A percentile compares a stretch with the other conserved stretches of the same genome.
phyloP scores from a whole-genome alignment of 2,888 invertebrate species.

The Minunthozetes semirufus region DNA sequence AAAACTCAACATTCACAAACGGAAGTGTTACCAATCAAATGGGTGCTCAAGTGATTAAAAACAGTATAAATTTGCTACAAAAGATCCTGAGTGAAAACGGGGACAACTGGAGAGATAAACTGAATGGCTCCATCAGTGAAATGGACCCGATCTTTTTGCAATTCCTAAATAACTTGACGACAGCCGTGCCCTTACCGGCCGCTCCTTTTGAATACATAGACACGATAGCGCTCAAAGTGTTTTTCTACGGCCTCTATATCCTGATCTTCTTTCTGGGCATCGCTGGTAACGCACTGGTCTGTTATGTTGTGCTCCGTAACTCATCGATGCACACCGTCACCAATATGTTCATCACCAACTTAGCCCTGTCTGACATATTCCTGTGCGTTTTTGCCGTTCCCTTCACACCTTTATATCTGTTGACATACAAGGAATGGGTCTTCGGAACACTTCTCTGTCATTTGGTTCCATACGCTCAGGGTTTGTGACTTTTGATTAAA shows the following conservation, averaged over 20 bases:
- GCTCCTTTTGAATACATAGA: neutral
- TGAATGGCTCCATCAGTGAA: no score
- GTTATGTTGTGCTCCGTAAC: slow-evolving; percentile 85
- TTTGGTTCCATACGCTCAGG: slow-evolving; percentile 80
- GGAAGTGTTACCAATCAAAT: no score
- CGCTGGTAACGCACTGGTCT: slow-evolving; percentile 82
- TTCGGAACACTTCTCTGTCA: slow-evolving; percentile 87
- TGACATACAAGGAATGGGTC: slow-evolving; percentile 65
- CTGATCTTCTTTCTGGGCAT: slow-evolving; percentile 79
- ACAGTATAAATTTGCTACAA: no score
- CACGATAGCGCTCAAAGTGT: slow-evolving; percentile 57
- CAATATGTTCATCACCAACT: slow-evolving; percentile 91
- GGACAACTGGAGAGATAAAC: no score
- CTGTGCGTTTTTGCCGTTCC: slow-evolving; percentile 89
- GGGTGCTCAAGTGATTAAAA: no score
- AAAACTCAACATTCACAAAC: no score
- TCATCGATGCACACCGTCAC: slow-evolving; percentile 96
- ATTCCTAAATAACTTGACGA: no score
- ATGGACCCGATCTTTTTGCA: no score
- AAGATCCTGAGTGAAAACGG: no score
- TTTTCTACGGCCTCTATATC: slow-evolving; percentile 68
- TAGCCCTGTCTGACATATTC: slow-evolving; percentile 89
- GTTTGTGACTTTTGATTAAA: neutral
- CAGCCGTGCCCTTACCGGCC: no score
- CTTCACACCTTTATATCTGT: slow-evolving; percentile 90